Evolutionary conservation across 2,113 vertebrate species (phyloP).

Genomic region (Panthera uncia): DNA sequence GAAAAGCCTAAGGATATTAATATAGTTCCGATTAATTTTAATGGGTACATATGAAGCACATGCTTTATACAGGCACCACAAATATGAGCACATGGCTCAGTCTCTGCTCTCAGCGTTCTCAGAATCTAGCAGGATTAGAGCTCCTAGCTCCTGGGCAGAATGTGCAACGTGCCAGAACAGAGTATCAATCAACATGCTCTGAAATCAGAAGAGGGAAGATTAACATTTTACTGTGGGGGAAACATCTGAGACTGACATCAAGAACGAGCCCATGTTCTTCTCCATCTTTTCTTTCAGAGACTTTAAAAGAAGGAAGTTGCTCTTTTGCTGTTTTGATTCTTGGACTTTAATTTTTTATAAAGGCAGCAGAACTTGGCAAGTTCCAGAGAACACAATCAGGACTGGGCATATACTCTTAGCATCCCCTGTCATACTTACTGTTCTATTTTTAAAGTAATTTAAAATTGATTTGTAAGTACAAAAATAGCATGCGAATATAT

Average conservation of each 20-base stretch:
- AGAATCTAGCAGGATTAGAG: not conserved
- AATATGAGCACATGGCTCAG: not conserved
- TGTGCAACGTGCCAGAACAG: not conserved
- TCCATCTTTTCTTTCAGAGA: not conserved
- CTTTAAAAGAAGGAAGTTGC: not conserved
- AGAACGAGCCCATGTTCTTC: not conserved
- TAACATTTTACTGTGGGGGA: not conserved
- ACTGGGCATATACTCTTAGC: not conserved
- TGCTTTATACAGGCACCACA: not conserved
- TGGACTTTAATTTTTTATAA: not conserved
- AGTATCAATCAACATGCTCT: not conserved
- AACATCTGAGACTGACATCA: not conserved
- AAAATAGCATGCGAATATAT: not conserved
- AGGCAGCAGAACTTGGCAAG: not conserved
- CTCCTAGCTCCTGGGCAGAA: not conserved
- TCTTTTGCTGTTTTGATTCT: not conserved
- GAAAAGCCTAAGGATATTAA: conserved; percentile 19
- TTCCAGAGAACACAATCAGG: not conserved
- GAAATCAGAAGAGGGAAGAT: not conserved
- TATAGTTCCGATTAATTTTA: not conserved
- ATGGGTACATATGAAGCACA: not conserved
- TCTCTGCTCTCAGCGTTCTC: not conserved
- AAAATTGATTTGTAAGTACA: not conserved
- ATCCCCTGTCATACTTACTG: not conserved
- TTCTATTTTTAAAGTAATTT: conserved; percentile 15